Base-by-base conservation (phyloP, 2,113 vertebrate genomes). In the Microtus oregoni region DNA sequence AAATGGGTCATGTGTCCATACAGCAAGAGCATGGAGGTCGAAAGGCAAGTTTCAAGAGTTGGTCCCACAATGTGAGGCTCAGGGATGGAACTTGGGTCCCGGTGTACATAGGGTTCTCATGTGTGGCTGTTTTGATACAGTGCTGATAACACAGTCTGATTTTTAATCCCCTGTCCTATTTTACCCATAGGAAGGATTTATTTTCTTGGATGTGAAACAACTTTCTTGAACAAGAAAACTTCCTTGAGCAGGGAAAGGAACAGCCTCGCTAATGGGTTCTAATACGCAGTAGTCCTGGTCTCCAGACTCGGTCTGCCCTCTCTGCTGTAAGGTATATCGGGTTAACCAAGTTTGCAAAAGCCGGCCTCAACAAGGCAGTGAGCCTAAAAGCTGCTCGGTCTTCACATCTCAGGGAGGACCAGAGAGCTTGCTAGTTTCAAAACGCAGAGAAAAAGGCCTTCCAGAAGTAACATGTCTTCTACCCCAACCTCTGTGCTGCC, bases 151-250 rank as follows among this genome's bases (percentile, higher is more conserved):
- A 50, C 20, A 30, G 50, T 11, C 52, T n/a, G 47, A 32, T 52
- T 52, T 20, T 95, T 70, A 32, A 44, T 55, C 32, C 79, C 88
- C 44, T 68, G 28, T 50, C 86, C 90, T 82, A 55, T 94, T 35
- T 95, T 38, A 47, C 35, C 30, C 82, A 44, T 30, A 90, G 92
- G 70, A 94, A 91, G 50, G 28, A 75, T 88, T 94, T 28, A 26
- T 73, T 55, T 2, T 58, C 22, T 90, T 88, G 70, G 63, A 92
- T 30, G 44, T 41, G 41, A 76, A 15, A 11, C 70, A 73, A 13
- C 20, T 76, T 89, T 89, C 32, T 44, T 86, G 8, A 94, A 38
- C 10, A 75, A 89, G 73, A 92, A 90, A 81, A 20, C 70, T 81
- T 90, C 38, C 89, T 81, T 77, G 38, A 70, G 22, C 28, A 26